Percentiles rank a stretch among this genome's conserved stretches.
phyloP scores from a whole-genome alignment of 2,113 vertebrate genomes.

The Atherinomorus stipes region DNA sequence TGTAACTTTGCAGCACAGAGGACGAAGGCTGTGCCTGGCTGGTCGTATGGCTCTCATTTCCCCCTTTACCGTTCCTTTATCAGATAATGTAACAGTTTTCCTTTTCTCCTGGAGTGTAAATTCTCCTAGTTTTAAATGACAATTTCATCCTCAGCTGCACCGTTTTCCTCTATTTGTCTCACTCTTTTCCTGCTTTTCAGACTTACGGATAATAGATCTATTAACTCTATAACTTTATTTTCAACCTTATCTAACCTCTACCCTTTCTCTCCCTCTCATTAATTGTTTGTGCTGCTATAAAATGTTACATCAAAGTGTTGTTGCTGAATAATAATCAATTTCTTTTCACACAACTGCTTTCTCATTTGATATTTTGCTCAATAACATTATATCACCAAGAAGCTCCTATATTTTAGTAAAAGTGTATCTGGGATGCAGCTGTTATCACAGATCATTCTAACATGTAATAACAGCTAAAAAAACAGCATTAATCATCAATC shows the following conservation, averaged over 20 bases:
- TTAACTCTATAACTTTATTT: no score
- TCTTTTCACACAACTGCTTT: no score
- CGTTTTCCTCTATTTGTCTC: not conserved
- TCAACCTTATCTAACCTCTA: no score
- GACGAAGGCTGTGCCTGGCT: constrained; percentile 15
- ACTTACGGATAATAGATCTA: no score
- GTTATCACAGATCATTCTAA: no score
- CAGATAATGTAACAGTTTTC: not conserved
- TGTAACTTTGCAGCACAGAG: constrained; percentile 23
- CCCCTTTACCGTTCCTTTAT: not conserved
- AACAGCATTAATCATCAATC: no score
- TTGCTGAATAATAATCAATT: no score
- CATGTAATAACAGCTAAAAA: no score
- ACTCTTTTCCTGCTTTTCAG: not conserved
- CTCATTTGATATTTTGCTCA: no score
- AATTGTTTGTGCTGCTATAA: constrained; percentile 7
- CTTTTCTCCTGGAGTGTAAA: constrained; percentile 32
- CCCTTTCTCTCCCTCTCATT: not conserved
- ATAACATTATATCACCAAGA: no score
- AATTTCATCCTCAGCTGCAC: not conserved
- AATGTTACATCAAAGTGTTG: not conserved
- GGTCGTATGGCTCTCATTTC: constrained; percentile 33
- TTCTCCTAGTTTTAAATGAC: constrained; percentile 6
- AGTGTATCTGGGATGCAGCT: no score
- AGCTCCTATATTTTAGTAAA: no score